Percentiles rank a stretch among this genome's conserved stretches.
These are phyloP conservation scores for Smittia aterrima DNA, from an alignment of 2,888 invertebrate species.

Conservation along the genomic window DNA sequence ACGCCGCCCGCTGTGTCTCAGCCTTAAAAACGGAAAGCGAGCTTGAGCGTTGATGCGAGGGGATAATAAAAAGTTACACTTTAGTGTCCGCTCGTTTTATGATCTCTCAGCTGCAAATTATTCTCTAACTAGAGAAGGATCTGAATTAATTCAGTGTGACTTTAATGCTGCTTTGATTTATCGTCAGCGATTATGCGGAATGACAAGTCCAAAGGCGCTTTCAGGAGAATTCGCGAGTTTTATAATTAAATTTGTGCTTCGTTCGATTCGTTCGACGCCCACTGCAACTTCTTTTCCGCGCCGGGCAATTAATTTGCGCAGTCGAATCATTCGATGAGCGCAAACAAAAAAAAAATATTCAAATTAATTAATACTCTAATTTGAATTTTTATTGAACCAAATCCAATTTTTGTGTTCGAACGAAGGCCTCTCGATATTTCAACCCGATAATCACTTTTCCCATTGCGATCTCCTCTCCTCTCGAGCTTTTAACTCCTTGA, in stretches of 20 bases:
- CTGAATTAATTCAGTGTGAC: conserved; percentile 19
- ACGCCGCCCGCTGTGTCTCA: conserved; percentile 10
- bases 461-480: conserved; percentile 15
- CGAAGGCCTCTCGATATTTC: conserved; percentile 6
- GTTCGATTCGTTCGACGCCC: not conserved
- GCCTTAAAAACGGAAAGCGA: not conserved
- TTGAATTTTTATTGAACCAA: conserved; percentile 23
- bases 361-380: conserved; percentile 22
- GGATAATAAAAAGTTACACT: not conserved
- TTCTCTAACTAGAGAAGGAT: not conserved
- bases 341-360: conserved; percentile 12
- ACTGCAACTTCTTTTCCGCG: not conserved
- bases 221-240: not conserved
- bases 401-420: conserved; percentile 19
- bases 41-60: no score
- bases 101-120: not conserved
- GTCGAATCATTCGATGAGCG: not conserved
- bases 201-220: not conserved
- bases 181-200: not conserved
- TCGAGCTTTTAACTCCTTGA: not conserved
- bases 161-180: not conserved
- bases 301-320: not conserved
- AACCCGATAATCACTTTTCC: not conserved
- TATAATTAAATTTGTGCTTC: not conserved
- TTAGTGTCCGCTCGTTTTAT: not conserved